These are phyloP conservation scores for Glomeris marginata DNA, from an alignment of 2,888 invertebrate species.

Conservation along the genomic window DNA sequence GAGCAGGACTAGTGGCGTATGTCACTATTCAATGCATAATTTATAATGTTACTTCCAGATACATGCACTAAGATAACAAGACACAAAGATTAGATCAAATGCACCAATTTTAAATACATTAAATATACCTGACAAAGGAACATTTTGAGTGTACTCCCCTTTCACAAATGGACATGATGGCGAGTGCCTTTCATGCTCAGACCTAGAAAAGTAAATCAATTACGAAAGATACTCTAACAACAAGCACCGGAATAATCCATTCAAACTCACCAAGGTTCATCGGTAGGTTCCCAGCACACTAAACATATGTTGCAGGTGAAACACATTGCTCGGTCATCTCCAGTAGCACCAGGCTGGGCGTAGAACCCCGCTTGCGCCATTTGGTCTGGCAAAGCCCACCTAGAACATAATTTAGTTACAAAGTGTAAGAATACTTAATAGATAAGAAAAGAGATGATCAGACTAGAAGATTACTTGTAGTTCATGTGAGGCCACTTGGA, in stretches of 20 bases:
- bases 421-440: constrained; percentile 15
- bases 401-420: constrained; percentile 26
- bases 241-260: neutral
- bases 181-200: constrained; percentile 88
- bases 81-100: too few relatives aligned
- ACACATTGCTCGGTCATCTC: constrained; percentile 90
- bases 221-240: constrained; percentile 1
- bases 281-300: constrained; percentile 92
- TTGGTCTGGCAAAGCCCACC: constrained; percentile 87
- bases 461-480: constrained; percentile 53
- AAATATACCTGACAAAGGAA: constrained; percentile 52
- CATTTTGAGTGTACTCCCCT: constrained; percentile 89
- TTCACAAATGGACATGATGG: constrained; percentile 85
- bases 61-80: too few relatives aligned
- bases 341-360: constrained; percentile 76
- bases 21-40: constrained; percentile 44
- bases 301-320: constrained; percentile 89
- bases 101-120: too few relatives aligned
- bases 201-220: constrained; percentile 32
- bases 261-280: constrained; percentile 65
- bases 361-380: constrained; percentile 97
- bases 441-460: neutral
- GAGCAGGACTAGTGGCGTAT: constrained; percentile 65
- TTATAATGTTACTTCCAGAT: too few relatives aligned
- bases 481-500: constrained; percentile 93